Percentiles rank a stretch among this genome's conserved stretches.
phyloP scores from a whole-genome alignment of 2,888 invertebrate species.

The Melikaiella ostensackeni region DNA sequence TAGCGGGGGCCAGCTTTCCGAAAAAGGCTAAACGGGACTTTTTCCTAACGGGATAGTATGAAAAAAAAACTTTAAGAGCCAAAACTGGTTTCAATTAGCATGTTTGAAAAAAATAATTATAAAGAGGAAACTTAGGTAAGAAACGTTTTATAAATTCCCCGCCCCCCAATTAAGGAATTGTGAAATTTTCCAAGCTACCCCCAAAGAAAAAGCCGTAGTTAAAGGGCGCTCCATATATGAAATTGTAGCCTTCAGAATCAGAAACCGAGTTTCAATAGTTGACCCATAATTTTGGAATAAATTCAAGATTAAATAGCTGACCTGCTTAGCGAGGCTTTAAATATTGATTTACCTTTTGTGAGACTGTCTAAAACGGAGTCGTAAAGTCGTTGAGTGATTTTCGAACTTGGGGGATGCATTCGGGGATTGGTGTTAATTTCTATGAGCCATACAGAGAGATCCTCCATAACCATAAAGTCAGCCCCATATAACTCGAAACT shows the following conservation, averaged over 20 bases:
- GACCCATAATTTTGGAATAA: background rate
- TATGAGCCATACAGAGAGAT: constrained; percentile 92
- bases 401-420: constrained; percentile 87
- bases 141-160: too few relatives aligned
- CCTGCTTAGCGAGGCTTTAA: background rate
- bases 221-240: too few relatives aligned
- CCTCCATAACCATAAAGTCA: constrained; percentile 93
- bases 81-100: too few relatives aligned
- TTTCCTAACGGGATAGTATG: too few relatives aligned
- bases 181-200: too few relatives aligned
- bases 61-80: too few relatives aligned
- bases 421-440: constrained; percentile 96
- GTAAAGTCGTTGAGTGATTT: constrained; percentile 90
- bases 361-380: constrained; percentile 89
- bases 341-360: constrained; percentile 84
- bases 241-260: background rate
- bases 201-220: too few relatives aligned
- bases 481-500: constrained; percentile 93
- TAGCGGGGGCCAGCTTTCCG: too few relatives aligned
- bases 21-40: too few relatives aligned
- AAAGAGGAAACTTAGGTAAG: too few relatives aligned
- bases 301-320: background rate
- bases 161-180: too few relatives aligned
- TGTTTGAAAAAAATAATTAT: too few relatives aligned
- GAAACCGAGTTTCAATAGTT: background rate